Evolutionary conservation across 2,113 vertebrate species (phyloP).

Genomic region (Periophthalmus modestus): DNA sequence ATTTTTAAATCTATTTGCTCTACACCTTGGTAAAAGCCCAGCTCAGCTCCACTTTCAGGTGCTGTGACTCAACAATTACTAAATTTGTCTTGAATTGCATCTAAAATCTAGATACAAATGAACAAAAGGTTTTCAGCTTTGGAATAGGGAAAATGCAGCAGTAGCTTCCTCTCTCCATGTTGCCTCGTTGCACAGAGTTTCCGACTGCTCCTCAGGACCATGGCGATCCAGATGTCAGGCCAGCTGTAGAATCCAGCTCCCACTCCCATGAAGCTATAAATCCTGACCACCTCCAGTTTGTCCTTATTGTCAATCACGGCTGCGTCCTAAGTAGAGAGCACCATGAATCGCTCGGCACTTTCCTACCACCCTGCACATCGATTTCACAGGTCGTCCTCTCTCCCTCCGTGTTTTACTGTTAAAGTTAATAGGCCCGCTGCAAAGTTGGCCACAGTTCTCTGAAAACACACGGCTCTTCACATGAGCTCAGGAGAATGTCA

Average conservation of each 20-base stretch:
- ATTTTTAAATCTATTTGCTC: too few relatives aligned
- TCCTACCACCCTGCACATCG: constrained; percentile 33
- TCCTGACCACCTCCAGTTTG: constrained; percentile 42
- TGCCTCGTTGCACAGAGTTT: constrained; percentile 47
- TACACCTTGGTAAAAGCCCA: too few relatives aligned
- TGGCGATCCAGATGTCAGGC: constrained; percentile 57
- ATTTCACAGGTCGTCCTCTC: constrained; percentile 54
- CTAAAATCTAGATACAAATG: background rate
- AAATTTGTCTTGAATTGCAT: too few relatives aligned
- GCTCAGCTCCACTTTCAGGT: too few relatives aligned
- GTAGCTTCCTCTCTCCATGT: constrained; percentile 36
- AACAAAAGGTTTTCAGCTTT: constrained; percentile 7
- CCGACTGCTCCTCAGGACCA: constrained; percentile 50
- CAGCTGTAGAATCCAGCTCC: constrained; percentile 55
- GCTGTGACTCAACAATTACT: too few relatives aligned
- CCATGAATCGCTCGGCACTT: constrained; percentile 48
- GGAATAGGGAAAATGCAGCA: constrained; percentile 34
- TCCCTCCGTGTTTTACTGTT: constrained; percentile 54
- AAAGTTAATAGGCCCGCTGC: constrained; percentile 66
- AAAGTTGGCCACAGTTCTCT: constrained; percentile 42
- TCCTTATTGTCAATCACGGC: constrained; percentile 64
- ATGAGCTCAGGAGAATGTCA: constrained; percentile 34
- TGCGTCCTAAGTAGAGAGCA: constrained; percentile 54
- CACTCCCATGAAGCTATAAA: constrained; percentile 53
- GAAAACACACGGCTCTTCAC: constrained; percentile 51